Evolutionary conservation across 1,140 invertebrate species (phyloP).

Genomic region (Temnothorax longispinosus): DNA sequence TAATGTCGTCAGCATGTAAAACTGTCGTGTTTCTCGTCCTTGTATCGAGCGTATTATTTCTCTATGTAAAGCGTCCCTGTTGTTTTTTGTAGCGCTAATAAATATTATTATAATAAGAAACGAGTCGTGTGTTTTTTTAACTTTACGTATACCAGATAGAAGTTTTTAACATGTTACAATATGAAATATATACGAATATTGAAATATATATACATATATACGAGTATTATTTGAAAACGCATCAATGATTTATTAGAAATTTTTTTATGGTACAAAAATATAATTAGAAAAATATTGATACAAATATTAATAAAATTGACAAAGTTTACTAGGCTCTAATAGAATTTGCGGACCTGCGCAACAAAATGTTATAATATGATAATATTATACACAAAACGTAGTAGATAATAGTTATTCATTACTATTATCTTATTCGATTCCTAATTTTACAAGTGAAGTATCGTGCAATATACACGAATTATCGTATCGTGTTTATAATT

Average conservation of each 20-base stretch:
- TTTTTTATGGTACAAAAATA: slow-evolving; percentile 31
- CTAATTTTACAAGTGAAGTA: neutral
- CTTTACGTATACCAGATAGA: neutral
- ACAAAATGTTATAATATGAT: neutral
- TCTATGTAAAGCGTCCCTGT: slow-evolving; percentile 79
- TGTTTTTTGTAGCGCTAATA: slow-evolving; percentile 85
- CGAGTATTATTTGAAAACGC: neutral
- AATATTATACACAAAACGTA: neutral
- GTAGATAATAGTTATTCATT: neutral
- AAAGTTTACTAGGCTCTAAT: neutral
- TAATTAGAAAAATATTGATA: slow-evolving; percentile 33
- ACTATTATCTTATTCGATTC: neutral
- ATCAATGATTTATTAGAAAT: slow-evolving; percentile 1
- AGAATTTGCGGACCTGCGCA: neutral
- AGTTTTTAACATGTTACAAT: neutral
- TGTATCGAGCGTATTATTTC: slow-evolving; percentile 66
- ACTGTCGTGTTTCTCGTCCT: slow-evolving; percentile 11
- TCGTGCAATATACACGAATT: neutral
- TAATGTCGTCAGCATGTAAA: neutral
- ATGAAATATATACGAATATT: neutral
- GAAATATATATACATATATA: no score
- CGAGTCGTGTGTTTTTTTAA: neutral
- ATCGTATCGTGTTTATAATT: neutral
- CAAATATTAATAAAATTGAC: neutral
- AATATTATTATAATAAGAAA: slow-evolving; percentile 82